These are phyloP conservation scores for Tenthredo distinguenda DNA, from an alignment of 2,888 invertebrate species.

Conservation along the genomic window DNA sequence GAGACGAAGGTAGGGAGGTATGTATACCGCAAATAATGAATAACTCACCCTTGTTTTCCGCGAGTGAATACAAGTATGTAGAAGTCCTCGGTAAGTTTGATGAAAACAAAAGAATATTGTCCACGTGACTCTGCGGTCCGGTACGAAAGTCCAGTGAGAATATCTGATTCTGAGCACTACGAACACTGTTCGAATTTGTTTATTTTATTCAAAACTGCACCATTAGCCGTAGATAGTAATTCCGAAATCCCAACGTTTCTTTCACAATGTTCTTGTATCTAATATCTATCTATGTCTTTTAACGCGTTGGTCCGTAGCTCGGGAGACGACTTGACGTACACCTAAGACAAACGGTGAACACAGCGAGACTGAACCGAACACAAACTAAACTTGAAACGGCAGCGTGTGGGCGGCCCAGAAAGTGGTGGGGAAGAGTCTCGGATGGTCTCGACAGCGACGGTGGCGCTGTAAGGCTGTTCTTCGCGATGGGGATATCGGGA, in stretches of 20 bases:
- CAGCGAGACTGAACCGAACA: conserved; percentile 48
- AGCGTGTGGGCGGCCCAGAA: conserved; percentile 45
- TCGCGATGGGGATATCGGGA: conserved; percentile 22
- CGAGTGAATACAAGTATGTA: background rate
- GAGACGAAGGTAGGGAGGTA: background rate
- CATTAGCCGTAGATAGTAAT: background rate
- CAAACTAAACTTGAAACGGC: conserved; percentile 47
- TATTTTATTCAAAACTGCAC: conserved; percentile 20
- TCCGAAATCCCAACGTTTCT: background rate
- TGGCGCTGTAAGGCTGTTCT: conserved; percentile 35
- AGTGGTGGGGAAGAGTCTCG: conserved; percentile 22
- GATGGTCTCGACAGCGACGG: conserved; percentile 8
- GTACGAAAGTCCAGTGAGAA: background rate
- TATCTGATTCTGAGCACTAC: background rate
- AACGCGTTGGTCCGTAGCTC: background rate
- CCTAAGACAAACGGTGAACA: conserved; percentile 34
- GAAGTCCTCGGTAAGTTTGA: conserved; percentile 13
- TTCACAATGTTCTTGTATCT: background rate
- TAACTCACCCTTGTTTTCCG: conserved; percentile 16
- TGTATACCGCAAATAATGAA: background rate
- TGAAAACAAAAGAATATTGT: conserved; percentile 35
- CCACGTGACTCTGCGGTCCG: conserved; percentile 30
- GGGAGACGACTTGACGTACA: background rate
- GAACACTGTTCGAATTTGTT: background rate
- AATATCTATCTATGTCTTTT: background rate